phyloP scores from a whole-genome alignment of 2,797 vertebrate species.

The Ctenosaura bakeri region DNA sequence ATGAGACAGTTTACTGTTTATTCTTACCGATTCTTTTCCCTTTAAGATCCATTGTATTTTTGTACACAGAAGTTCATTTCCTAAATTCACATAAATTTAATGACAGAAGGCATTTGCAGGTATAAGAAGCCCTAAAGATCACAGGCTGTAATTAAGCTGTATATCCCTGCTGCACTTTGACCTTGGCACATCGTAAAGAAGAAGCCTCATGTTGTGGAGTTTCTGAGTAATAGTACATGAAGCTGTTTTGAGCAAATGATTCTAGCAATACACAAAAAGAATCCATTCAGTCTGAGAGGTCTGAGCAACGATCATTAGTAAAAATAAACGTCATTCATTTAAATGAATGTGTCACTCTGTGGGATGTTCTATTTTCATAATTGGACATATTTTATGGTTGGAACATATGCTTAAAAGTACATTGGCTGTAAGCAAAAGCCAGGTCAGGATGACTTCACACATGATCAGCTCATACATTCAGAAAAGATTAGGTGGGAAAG shows the following conservation, averaged over 20 bases:
- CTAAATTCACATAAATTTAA: background rate
- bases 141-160: slow-evolving; percentile 22
- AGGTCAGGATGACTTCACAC: no score
- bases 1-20: background rate
- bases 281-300: background rate
- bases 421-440: no score
- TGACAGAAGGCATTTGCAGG: background rate
- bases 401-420: no score
- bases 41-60: accelerated
- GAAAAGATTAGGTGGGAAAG: no score
- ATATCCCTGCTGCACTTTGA: background rate
- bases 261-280: background rate
- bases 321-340: background rate
- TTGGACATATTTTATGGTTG: no score
- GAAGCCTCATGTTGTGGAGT: background rate
- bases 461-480: no score
- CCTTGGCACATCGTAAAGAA: background rate
- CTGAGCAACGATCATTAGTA: background rate
- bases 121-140: slow-evolving; percentile 30
- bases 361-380: no score
- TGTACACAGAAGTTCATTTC: background rate
- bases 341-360: background rate
- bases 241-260: background rate
- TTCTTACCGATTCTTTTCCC: slow-evolving; percentile 4
- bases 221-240: slow-evolving; percentile 1